A percentile compares a stretch with the other conserved stretches of the same genome.
phyloP scores from a whole-genome alignment of 2,888 invertebrate genomes.

The Pherbina coryleti region DNA sequence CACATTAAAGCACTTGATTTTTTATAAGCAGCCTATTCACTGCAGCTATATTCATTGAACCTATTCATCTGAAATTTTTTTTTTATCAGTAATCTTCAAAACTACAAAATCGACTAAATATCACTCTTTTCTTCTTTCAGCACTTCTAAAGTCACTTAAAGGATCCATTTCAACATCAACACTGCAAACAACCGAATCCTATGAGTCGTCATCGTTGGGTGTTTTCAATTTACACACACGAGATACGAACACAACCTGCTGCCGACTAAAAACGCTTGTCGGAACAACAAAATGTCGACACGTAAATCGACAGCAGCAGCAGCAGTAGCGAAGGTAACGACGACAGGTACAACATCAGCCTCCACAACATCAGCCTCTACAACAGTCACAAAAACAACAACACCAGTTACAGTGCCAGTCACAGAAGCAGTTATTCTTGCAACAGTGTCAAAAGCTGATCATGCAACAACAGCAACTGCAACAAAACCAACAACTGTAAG shows the following conservation, averaged over 20 bases:
- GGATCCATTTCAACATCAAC: neutral
- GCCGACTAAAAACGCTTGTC: constrained; percentile 30
- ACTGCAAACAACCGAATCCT: neutral
- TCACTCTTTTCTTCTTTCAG: neutral
- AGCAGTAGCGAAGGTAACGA: constrained; percentile 40
- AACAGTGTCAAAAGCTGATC: constrained; percentile 32
- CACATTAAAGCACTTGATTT: too few relatives aligned
- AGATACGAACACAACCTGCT: constrained; percentile 3
- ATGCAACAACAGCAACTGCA: constrained; percentile 13
- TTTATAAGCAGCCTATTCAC: too few relatives aligned
- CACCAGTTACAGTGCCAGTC: neutral
- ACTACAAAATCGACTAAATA: neutral
- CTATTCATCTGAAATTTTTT: too few relatives aligned
- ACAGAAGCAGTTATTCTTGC: constrained; percentile 29
- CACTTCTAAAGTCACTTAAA: neutral
- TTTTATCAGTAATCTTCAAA: neutral
- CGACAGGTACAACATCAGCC: constrained; percentile 44
- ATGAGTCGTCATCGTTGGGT: constrained; percentile 1
- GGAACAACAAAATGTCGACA: constrained; percentile 49
- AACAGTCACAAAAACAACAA: constrained; percentile 41
- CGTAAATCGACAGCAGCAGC: constrained; percentile 44
- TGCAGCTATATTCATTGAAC: too few relatives aligned
- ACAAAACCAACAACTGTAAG: constrained; percentile 28
- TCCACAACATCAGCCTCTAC: constrained; percentile 43
- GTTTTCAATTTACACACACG: neutral